Base-by-base conservation (phyloP, 2,888 invertebrate genomes). In the Sthenelais limicola region DNA sequence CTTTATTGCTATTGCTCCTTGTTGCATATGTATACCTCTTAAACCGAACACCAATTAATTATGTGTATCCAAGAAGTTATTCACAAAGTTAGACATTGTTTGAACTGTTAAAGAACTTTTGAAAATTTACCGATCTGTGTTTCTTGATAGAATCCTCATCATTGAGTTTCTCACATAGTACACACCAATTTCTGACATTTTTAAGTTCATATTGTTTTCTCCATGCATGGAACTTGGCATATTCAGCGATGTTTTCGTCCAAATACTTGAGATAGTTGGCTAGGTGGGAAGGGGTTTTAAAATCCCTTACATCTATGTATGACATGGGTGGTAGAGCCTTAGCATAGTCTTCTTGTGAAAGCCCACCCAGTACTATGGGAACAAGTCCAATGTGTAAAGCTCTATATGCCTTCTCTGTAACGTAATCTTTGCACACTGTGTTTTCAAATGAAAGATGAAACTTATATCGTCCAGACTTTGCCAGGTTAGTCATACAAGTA, bases 371-470 rank as follows among this genome's bases (percentile, higher is more conserved):
- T 21, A 68, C 68, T 15, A 68, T 52, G 12, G 68, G 68, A 24
- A 68, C 68, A 15, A 30, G 3, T 5, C 38, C 49, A 68, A 24
- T 15, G 21, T 12, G 7, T 18, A 68, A 21, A 21, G 21, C 48
- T 3, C 24, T 21, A 26, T 18, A 68, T 3, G 48, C 30, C 21
- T 68, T 68, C 32, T 68, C 68, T 3, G 71, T 62, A 15, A 68
- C 21, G 21, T 68, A 68, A 30, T 68, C 68, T 32, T 47, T 35
- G 38, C 68, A 68, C 21, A 68, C 32, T 21, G 47, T 24, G 24
- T 68, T 68, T 24, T 68, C 68, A 15, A 68, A 47, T 3, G 68
- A 28, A n/a, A 68, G 9, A 12, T 52, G 12, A 21, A 68, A 68
- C 26, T 48, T 43, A 26, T 68, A 68, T 30, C 26, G 7, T 9